Evolutionary conservation across 1,140 invertebrate species (phyloP).

Genomic region (Tetramorium parvispinum): DNA sequence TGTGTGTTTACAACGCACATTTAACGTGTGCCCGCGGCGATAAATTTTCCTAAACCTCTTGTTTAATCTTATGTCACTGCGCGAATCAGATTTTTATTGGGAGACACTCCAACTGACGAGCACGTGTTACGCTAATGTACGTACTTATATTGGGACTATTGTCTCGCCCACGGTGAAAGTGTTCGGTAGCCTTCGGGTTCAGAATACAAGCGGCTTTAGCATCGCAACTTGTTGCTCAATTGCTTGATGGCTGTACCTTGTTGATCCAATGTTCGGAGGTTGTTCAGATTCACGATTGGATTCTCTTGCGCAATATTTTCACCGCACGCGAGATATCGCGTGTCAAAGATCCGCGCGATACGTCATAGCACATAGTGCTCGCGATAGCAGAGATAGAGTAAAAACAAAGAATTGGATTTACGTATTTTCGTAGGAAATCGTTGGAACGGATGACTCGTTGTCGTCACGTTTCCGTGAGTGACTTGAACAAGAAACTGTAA

Average conservation of each 20-base stretch:
- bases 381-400: not conserved
- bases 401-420: conserved; percentile 19
- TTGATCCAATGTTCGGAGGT: not conserved
- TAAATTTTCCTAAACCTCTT: not conserved
- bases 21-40: not conserved
- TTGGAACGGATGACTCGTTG: not conserved
- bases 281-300: not conserved
- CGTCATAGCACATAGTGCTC: not conserved
- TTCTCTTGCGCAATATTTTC: conserved; percentile 14
- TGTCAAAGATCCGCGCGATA: not conserved
- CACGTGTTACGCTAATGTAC: not conserved
- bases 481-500: conserved; percentile 17
- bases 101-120: not conserved
- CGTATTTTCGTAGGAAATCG: conserved; percentile 31
- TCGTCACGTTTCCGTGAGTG: conserved; percentile 29
- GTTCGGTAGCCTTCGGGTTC: not conserved
- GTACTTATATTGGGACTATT: not conserved
- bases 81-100: not conserved
- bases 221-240: not conserved
- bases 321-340: not conserved
- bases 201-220: not conserved
- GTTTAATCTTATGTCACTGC: not conserved
- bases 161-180: conserved; percentile 2
- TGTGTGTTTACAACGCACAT: not conserved
- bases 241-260: not conserved